phyloP scores from a whole-genome alignment of 1,140 invertebrate genomes.

The Cydia strobilella region DNA sequence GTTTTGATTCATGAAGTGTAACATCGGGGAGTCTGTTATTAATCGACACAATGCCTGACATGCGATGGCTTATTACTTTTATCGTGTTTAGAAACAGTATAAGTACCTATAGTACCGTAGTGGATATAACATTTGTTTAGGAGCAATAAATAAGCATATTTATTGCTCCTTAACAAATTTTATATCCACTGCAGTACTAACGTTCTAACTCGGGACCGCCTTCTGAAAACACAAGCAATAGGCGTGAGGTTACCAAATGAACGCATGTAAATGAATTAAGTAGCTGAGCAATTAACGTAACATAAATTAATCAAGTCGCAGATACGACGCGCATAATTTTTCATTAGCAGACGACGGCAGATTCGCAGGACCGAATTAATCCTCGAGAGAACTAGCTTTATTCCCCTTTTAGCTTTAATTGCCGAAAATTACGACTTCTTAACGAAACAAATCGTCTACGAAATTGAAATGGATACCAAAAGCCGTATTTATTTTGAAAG shows the following conservation, averaged over 20 bases:
- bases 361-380: constrained; percentile 33
- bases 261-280: constrained; percentile 21
- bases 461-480: constrained; percentile 14
- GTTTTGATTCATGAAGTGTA: constrained; percentile 30
- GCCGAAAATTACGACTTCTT: not conserved
- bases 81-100: constrained; percentile 7
- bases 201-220: not conserved
- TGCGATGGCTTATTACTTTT: not conserved
- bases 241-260: not conserved
- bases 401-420: constrained; percentile 6
- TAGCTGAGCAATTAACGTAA: constrained; percentile 40
- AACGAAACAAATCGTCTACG: constrained; percentile 16
- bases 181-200: not conserved
- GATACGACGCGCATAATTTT: constrained; percentile 40
- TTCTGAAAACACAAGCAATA: not conserved
- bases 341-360: constrained; percentile 40
- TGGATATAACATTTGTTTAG: too few species aligned
- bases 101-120: not conserved
- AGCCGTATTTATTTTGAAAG: constrained; percentile 11
- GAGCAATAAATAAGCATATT: too few species aligned
- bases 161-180: not conserved
- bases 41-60: constrained; percentile 22
- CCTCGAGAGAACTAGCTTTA: constrained; percentile 25
- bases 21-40: constrained; percentile 20
- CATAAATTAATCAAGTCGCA: constrained; percentile 38